phyloP scores from a whole-genome alignment of 2,797 vertebrate genomes.

The Neostethus bicornis region DNA sequence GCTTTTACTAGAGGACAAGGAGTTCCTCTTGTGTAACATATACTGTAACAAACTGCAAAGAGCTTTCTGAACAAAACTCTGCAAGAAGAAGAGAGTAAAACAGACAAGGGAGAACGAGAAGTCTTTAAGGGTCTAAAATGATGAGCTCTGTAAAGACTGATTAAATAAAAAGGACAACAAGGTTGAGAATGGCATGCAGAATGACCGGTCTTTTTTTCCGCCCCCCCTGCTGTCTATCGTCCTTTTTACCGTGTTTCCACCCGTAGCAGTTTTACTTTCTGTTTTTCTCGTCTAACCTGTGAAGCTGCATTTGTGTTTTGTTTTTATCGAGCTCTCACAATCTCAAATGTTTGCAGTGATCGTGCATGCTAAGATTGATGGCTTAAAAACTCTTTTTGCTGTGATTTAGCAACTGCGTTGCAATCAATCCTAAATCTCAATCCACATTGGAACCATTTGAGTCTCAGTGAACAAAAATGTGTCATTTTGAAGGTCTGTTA shows the following conservation, averaged over 20 bases:
- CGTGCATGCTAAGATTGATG: not conserved
- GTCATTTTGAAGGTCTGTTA: not conserved
- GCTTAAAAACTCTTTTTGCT: not conserved
- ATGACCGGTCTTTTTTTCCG: conserved; percentile 35
- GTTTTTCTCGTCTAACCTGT: conserved; percentile 60
- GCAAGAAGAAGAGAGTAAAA: conserved; percentile 22
- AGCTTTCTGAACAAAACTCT: conserved; percentile 26
- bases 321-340: conserved; percentile 6
- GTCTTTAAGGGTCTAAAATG: conserved; percentile 33
- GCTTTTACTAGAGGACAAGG: conserved; percentile 1
- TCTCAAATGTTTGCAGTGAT: not conserved
- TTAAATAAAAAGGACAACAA: conserved; percentile 10
- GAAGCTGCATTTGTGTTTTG: conserved; percentile 52
- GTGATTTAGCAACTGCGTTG: not conserved
- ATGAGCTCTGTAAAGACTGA: conserved; percentile 18
- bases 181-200: conserved; percentile 40
- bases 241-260: conserved; percentile 5
- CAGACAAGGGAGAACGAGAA: conserved; percentile 20
- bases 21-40: conserved; percentile 27
- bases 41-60: conserved; percentile 20
- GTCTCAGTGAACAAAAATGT: not conserved
- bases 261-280: conserved; percentile 36
- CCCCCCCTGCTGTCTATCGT: not conserved
- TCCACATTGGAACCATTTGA: not conserved
- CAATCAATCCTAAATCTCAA: not conserved